Conservation (phyloP, 2,113 vertebrate species). For the Istiophorus platypterus region DNA sequence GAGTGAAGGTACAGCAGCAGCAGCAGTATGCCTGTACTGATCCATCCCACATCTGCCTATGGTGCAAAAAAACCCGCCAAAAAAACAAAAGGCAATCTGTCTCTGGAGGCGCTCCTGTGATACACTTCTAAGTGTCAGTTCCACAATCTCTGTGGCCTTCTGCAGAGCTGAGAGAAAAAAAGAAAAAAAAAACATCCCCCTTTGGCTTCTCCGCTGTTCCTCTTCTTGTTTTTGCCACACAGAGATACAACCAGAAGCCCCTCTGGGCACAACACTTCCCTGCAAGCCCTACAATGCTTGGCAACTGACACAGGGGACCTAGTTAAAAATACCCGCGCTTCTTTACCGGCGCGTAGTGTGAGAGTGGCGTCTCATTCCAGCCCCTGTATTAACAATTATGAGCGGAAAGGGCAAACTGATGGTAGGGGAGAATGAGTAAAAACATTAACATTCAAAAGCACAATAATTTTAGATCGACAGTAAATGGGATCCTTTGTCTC, state of each 20-base stretch:
- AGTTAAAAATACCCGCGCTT: slow-evolving; percentile 74
- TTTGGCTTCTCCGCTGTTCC: slow-evolving; percentile 47
- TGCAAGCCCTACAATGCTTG: slow-evolving; percentile 69
- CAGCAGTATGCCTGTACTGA: slow-evolving; percentile 49
- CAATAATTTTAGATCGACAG: slow-evolving; percentile 56
- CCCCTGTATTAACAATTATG: slow-evolving; percentile 30
- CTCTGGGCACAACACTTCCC: slow-evolving; percentile 80
- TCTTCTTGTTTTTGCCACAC: slow-evolving; percentile 70
- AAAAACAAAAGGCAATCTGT: slow-evolving; percentile 75
- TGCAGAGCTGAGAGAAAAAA: slow-evolving; percentile 19
- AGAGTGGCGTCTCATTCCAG: slow-evolving; percentile 64
- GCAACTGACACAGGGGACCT: slow-evolving; percentile 71
- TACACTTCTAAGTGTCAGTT: slow-evolving; percentile 78
- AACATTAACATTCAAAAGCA: slow-evolving; percentile 15
- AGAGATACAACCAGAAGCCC: slow-evolving; percentile 67
- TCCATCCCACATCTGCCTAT: slow-evolving; percentile 57
- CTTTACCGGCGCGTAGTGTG: slow-evolving; percentile 48
- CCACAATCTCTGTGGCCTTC: slow-evolving; percentile 62
- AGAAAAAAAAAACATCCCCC: slow-evolving; percentile 44
- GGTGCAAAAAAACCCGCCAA: slow-evolving; percentile 63
- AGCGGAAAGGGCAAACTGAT: slow-evolving; percentile 21
- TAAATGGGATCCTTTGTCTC: slow-evolving; percentile 22
- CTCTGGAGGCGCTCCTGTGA: slow-evolving; percentile 72
- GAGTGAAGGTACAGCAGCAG: slow-evolving; percentile 43
- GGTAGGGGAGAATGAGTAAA: slow-evolving; percentile 31